Evolutionary conservation across 2,797 vertebrate species (phyloP), one percentile per base, ranked within the genome.

Genomic region (Tympanoctomys barrerae): DNA sequence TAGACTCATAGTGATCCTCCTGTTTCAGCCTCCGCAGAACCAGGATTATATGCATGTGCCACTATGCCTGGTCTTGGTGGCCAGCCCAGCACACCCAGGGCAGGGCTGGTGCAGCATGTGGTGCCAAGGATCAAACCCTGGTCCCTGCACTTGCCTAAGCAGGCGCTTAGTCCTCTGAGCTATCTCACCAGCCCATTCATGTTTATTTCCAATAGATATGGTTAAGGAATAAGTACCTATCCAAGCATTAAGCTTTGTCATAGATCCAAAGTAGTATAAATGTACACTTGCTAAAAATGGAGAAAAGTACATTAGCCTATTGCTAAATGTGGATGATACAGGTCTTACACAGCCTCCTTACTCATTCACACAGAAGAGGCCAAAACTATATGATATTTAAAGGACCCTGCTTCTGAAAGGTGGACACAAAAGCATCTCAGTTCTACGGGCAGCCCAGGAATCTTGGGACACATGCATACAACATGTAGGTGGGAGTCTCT

Each of bases 381-480:
- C 70, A 85, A 70, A 57, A 9, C 33, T 39, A 1, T 11, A 12
- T 7, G 36, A 49, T 18, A 6, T 6, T 39, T 9, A 83, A 78
- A 71, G 31, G 31, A 62, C 31, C 5, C 14, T 64, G n/a, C 68
- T 75, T 94, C 70, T 64, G 26, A 22, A 42, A 9, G 57, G 8
- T 91, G 57, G 22, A 36, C 31, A 73, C 21, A 75, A 39, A 87
- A 52, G 64, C 5, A 19, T 61, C 46, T 81, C 31, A 93, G 49
- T 16, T 26, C 61, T 49, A 16, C 2, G 12, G 52, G 26, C 31
- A 89, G 4, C 31, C 85, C 54, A 61, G 7, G 80, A 36, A 91
- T 54, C 70, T 24, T 8, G 24, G 1, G 3, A 80, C 11, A 31
- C 19, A 52, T 4, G 24, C 2, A 24, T 2, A 13, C 1, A 16